Evolutionary conservation across 2,888 invertebrate species (phyloP).

Genomic region (Mayetiola destructor): DNA sequence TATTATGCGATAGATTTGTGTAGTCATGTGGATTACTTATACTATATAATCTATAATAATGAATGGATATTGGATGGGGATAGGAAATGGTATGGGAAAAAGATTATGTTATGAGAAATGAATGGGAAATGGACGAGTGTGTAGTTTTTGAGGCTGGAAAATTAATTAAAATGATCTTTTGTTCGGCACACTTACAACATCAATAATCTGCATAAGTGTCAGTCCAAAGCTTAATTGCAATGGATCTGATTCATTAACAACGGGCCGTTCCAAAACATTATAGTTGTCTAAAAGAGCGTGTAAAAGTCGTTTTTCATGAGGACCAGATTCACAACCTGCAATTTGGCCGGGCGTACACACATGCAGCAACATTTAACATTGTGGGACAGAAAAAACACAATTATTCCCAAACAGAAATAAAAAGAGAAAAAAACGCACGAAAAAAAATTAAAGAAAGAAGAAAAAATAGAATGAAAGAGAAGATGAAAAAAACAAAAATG

Average conservation of each 20-base stretch:
- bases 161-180: background rate
- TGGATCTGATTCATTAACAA: conserved; percentile 92
- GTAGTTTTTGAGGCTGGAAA: too few relatives aligned
- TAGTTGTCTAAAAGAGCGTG: conserved; percentile 81
- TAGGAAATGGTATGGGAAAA: too few relatives aligned
- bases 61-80: too few relatives aligned
- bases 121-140: too few relatives aligned
- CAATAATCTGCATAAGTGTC: conserved; percentile 94
- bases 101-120: too few relatives aligned
- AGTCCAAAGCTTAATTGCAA: conserved; percentile 88
- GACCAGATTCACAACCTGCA: conserved; percentile 70
- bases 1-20: too few relatives aligned
- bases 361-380: conserved; percentile 22
- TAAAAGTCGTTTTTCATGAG: conserved; percentile 80
- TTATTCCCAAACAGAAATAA: too few relatives aligned
- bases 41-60: too few relatives aligned
- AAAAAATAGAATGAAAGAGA: background rate
- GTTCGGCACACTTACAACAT: conserved; percentile 83
- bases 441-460: background rate
- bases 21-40: too few relatives aligned
- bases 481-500: background rate
- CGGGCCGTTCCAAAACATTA: conserved; percentile 87
- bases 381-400: too few relatives aligned
- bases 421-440: conserved; percentile 15
- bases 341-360: too few relatives aligned